A percentile compares a stretch with the other conserved stretches of the same genome.
These are phyloP conservation scores for Bettongia penicillata DNA, from an alignment of 2,113 vertebrate genomes.

Conservation along the genomic window DNA sequence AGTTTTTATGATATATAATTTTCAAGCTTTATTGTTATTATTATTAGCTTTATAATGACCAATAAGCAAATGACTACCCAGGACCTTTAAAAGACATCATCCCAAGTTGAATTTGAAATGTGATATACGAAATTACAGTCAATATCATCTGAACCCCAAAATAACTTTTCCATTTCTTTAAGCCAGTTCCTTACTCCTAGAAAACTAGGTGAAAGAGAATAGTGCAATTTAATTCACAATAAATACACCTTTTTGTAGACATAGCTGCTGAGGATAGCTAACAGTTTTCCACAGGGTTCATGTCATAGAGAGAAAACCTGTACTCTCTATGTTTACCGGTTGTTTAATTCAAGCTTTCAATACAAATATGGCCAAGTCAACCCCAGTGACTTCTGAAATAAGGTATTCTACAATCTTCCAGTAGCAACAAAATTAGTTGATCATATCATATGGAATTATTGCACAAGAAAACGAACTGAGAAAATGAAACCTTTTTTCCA, in stretches of 20 bases:
- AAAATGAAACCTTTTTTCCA: neutral
- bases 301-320: slow-evolving; percentile 39
- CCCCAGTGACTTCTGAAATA: slow-evolving; percentile 21
- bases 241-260: slow-evolving; percentile 59
- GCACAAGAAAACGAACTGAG: neutral
- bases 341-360: slow-evolving; percentile 49
- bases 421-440: neutral
- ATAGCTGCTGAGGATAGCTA: slow-evolving; percentile 56
- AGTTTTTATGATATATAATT: slow-evolving; percentile 59
- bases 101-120: slow-evolving; percentile 43
- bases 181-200: slow-evolving; percentile 49
- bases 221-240: slow-evolving; percentile 63
- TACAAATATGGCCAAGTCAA: slow-evolving; percentile 12
- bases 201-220: slow-evolving; percentile 43
- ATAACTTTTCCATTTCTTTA: slow-evolving; percentile 59
- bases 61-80: slow-evolving; percentile 49
- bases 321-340: neutral
- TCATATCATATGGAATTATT: slow-evolving; percentile 21
- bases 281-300: slow-evolving; percentile 39
- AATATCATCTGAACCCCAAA: slow-evolving; percentile 50
- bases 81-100: slow-evolving; percentile 27
- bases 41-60: slow-evolving; percentile 57
- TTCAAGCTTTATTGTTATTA: slow-evolving; percentile 52
- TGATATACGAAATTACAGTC: slow-evolving; percentile 57
- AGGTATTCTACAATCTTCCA: slow-evolving; percentile 9